Evolutionary conservation across 2,113 vertebrate genomes (phyloP).

Genomic region (Podocnemis expansa): DNA sequence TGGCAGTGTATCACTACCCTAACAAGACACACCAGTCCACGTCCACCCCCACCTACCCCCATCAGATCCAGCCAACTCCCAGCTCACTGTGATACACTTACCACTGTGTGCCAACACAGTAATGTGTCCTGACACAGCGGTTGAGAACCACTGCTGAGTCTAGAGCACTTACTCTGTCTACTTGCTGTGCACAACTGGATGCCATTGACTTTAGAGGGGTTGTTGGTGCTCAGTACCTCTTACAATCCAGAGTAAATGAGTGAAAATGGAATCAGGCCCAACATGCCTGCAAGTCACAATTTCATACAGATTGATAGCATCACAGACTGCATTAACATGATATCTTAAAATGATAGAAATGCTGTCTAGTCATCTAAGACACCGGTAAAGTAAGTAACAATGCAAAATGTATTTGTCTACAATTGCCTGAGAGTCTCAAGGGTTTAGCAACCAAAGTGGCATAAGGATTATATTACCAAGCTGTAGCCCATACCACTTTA

Average conservation of each 20-base stretch:
- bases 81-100: too few relatives aligned
- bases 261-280: conserved; percentile 35
- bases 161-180: neutral
- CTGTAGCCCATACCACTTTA: conserved; percentile 66
- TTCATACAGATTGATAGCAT: neutral
- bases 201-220: neutral
- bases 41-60: too few relatives aligned
- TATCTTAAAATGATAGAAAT: conserved; percentile 66
- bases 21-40: too few relatives aligned
- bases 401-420: conserved; percentile 62
- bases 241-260: neutral
- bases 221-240: neutral
- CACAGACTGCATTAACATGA: conserved; percentile 55
- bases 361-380: conserved; percentile 73
- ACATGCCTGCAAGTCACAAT: conserved; percentile 34
- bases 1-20: too few relatives aligned
- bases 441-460: conserved; percentile 71
- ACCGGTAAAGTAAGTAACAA: conserved; percentile 73
- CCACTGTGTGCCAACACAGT: too few relatives aligned
- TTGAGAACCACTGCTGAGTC: too few relatives aligned
- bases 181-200: neutral
- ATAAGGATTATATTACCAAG: conserved; percentile 71
- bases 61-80: too few relatives aligned
- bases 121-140: too few relatives aligned
- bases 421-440: conserved; percentile 67